A percentile compares a stretch with the other conserved stretches of the same genome.
Evolutionary conservation across 2,113 vertebrate genomes (phyloP).

Genomic region (Forbesichthys agassizii): DNA sequence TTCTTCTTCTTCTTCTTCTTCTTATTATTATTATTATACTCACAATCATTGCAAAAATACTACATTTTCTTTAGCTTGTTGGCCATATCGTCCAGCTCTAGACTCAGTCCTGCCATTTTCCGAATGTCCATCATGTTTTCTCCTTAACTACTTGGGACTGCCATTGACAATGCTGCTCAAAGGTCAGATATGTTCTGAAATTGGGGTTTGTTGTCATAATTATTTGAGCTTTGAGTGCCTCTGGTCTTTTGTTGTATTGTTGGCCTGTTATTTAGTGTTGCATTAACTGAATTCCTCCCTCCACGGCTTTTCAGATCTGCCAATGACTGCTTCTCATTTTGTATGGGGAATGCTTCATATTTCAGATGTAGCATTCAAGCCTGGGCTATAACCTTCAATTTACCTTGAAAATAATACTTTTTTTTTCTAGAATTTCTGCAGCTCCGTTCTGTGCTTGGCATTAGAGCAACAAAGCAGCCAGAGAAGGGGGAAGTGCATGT

Average conservation of each 20-base stretch:
- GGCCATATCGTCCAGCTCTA: slow-evolving; percentile 7
- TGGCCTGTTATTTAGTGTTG: slow-evolving; percentile 66
- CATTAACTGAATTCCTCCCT: slow-evolving; percentile 48
- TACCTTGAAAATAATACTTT: slow-evolving; percentile 60
- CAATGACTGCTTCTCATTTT: slow-evolving; percentile 46
- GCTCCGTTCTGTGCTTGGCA: slow-evolving; percentile 58
- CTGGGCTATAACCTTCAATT: slow-evolving; percentile 60
- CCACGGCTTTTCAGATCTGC: slow-evolving; percentile 56
- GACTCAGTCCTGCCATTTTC: slow-evolving; percentile 42
- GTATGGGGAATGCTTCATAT: slow-evolving; percentile 51
- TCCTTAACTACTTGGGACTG: slow-evolving; percentile 37
- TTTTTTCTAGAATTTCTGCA: slow-evolving; percentile 49
- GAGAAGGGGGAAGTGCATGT: slow-evolving; percentile 49
- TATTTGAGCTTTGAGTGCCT: slow-evolving; percentile 40
- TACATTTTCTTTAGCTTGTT: too few species aligned
- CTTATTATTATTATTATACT: too few species aligned
- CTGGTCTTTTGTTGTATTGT: slow-evolving; percentile 53
- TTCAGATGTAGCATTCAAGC: slow-evolving; percentile 60
- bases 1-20: too few species aligned
- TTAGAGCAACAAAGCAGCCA: slow-evolving; percentile 57
- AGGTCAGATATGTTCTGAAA: slow-evolving; percentile 58
- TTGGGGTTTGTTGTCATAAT: slow-evolving; percentile 17
- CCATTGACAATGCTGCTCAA: slow-evolving; percentile 39
- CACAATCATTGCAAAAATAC: too few species aligned
- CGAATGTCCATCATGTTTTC: slow-evolving; percentile 30